phyloP scores from a whole-genome alignment of 2,797 vertebrate species.

The Orestias chungarensis region DNA sequence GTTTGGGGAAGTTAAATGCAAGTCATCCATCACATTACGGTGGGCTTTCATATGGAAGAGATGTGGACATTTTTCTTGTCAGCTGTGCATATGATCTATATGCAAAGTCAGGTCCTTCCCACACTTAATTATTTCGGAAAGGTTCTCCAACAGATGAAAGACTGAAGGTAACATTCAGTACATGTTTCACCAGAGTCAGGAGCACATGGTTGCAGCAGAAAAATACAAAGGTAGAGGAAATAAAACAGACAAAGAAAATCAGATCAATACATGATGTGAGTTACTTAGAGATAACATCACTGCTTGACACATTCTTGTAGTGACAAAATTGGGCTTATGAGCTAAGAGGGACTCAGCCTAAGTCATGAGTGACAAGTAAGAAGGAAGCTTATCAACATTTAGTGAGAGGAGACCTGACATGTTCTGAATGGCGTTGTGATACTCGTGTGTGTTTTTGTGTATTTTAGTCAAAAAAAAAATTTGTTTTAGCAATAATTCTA shows the following conservation, averaged over 20 bases:
- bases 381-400: conserved; percentile 67
- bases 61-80: conserved; percentile 78
- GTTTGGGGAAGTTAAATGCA: conserved; percentile 81
- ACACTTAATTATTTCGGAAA: conserved; percentile 76
- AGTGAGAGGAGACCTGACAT: conserved; percentile 60
- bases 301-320: conserved; percentile 67
- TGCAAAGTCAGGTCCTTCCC: conserved; percentile 70
- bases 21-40: conserved; percentile 78
- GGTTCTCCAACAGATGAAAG: conserved; percentile 43
- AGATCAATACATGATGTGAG: conserved; percentile 53
- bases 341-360: conserved; percentile 69
- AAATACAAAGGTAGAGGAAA: conserved; percentile 12
- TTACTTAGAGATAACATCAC: conserved; percentile 70
- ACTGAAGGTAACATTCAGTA: conserved; percentile 18
- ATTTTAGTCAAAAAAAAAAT: too few relatives aligned
- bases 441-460: too few relatives aligned
- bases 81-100: conserved; percentile 72
- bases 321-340: conserved; percentile 73
- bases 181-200: conserved; percentile 22
- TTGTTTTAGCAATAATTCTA: too few relatives aligned
- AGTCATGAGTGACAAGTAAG: conserved; percentile 69
- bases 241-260: conserved; percentile 36
- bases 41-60: conserved; percentile 70
- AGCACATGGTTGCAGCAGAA: conserved; percentile 7
- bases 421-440: conserved; percentile 64